Percentiles rank a stretch among this genome's conserved stretches.
These are phyloP conservation scores for Cetonia aurata DNA, from an alignment of 2,888 invertebrate genomes.

Conservation along the genomic window DNA sequence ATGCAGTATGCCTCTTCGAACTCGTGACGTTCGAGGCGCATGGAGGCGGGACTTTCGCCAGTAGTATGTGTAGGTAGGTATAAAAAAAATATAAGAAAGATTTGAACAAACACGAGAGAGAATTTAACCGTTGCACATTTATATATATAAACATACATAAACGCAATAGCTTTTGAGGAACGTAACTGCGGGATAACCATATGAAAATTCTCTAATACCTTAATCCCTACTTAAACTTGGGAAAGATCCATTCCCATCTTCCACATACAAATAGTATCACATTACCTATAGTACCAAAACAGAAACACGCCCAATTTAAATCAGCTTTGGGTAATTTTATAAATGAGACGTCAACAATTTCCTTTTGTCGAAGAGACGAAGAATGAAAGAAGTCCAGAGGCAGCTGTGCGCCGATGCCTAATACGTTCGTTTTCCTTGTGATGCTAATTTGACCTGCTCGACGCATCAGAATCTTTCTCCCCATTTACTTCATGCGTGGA, in stretches of 20 bases:
- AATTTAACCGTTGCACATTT: too few relatives aligned
- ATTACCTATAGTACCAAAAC: constrained; percentile 30
- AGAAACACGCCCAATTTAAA: constrained; percentile 40
- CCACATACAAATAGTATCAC: constrained; percentile 9
- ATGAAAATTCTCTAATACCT: constrained; percentile 7
- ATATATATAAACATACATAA: background rate
- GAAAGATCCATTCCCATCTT: constrained; percentile 35
- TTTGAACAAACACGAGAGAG: too few relatives aligned
- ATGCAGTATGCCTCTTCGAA: too few relatives aligned
- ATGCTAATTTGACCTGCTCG: constrained; percentile 44
- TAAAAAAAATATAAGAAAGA: too few relatives aligned
- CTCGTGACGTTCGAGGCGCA: too few relatives aligned
- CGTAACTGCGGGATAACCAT: background rate
- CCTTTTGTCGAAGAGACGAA: constrained; percentile 30
- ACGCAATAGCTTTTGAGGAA: too few relatives aligned
- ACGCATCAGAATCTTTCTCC: constrained; percentile 33
- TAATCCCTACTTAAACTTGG: constrained; percentile 10
- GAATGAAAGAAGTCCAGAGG: constrained; percentile 31
- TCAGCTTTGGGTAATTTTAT: constrained; percentile 43
- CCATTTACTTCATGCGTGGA: constrained; percentile 42
- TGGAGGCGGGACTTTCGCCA: too few relatives aligned
- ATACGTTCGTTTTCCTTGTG: constrained; percentile 38
- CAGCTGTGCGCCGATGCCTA: constrained; percentile 32
- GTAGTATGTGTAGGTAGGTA: too few relatives aligned
- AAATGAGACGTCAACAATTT: constrained; percentile 45